Base-by-base conservation (phyloP, 1,140 invertebrate species). In the Calycopis cecrops region DNA sequence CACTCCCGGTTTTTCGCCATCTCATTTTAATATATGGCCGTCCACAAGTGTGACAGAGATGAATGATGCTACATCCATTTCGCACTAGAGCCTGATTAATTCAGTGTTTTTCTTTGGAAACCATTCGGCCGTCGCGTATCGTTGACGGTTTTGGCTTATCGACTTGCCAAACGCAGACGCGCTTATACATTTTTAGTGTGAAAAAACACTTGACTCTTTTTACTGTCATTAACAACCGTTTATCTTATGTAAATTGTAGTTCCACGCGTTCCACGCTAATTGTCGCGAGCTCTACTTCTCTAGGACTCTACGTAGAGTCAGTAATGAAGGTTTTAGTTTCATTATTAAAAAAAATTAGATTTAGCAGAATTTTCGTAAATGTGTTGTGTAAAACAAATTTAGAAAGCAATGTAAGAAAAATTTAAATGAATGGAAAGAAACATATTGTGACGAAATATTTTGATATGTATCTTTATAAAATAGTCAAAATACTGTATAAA, bases 21-120 rank as follows among this genome's bases (percentile, higher is more conserved):
- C 73, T 66, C 65, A 51, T 62, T 72, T 63, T 54, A 54, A 67
- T 71, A 55, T 61, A 53, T 64, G 48, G 34, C 49, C 49, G 60
- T 57, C 62, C 53, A 17, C 57, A 44, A 54, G 68, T 62, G 61
- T 73, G 73, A 84, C 69, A 81, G 67, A 79, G 78, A 80, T 64
- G 62, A 69, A 77, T 76, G 70, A 65, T 44, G 50, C 60, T 61
- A 67, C 71, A 69, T 71, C 69, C 76, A 73, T 76, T 69, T 70
- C 66, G 67, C 75, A 65, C 67, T 78, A 70, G 70, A 55, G 65
- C 61, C 69, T 81, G 71, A 78, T 81, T 76, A 79, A 84, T 81
- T 84, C 78, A 80, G 71, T 75, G 75, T 81, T 81, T 84, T 81
- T 84, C 78, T 76, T 71, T 76, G 78, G 74, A 81, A 77, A 66